Conservation (phyloP, 2,797 vertebrate genomes). For the Ctenosaura bakeri region DNA sequence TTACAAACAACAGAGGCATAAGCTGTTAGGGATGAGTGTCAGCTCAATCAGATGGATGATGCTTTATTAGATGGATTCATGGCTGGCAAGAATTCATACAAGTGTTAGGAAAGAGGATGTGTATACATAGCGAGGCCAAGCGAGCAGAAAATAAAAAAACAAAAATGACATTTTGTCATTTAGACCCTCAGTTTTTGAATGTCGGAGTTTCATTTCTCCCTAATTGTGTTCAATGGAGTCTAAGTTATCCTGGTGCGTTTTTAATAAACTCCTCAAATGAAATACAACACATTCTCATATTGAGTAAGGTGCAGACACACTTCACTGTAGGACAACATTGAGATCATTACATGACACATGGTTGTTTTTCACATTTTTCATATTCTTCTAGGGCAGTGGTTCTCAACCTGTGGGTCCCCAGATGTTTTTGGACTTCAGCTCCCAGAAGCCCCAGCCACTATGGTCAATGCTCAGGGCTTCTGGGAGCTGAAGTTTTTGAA, state of each 20-base stretch:
- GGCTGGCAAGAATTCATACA: not conserved
- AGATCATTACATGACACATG: not conserved
- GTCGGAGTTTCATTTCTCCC: not conserved
- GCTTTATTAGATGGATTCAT: not conserved
- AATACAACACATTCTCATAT: not conserved
- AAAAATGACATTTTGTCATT: not conserved
- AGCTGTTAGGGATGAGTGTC: not conserved
- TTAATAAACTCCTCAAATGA: not conserved
- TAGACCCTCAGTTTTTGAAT: not conserved
- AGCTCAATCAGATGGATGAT: not conserved
- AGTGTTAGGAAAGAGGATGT: not conserved
- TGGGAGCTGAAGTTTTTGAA: too few relatives aligned
- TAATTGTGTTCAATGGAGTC: not conserved
- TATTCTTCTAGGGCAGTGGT: not conserved
- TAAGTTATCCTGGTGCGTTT: not conserved
- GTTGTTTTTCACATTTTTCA: not conserved
- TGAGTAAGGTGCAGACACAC: not conserved
- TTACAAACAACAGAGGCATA: not conserved
- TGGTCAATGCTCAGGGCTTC: too few relatives aligned
- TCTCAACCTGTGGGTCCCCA: too few relatives aligned
- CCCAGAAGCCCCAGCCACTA: too few relatives aligned
- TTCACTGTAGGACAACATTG: not conserved
- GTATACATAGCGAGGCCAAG: not conserved
- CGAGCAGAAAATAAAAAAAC: not conserved
- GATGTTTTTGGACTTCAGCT: too few relatives aligned